Evolutionary conservation across 1,140 invertebrate species (phyloP), one percentile per base, ranked within the genome.

Genomic region (Zaprionus lachaisei): DNA sequence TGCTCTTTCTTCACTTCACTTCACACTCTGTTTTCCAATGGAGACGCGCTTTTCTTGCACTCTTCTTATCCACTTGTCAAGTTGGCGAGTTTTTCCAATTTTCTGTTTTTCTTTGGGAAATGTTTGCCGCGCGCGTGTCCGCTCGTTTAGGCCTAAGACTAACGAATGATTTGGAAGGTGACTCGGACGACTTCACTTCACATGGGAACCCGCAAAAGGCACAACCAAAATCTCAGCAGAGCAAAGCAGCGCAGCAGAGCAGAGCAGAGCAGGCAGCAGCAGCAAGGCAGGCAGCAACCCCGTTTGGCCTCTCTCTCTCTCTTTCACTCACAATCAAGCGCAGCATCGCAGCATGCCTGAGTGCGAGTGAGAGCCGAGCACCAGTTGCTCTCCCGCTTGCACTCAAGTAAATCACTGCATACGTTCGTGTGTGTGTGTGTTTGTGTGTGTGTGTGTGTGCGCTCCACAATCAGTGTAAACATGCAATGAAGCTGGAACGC

Each of bases 101-200:
- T 34, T 34, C 38, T 28, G n/a, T n/a, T 49, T 57, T 38, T 78
- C 34, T 38, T 57, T 51, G n/a, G 37, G n/a, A 57, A 31, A 37
- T 60, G 34, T 74, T 68, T 65, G 31, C 67, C 85, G 85, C 85
- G 84, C 85, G 85, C 86, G 85, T 85, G 91, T 87, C 87, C 91
- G 85, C 64, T 84, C 86, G 85, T 81, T 91, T 92, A 92, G 91
- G 91, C 91, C 89, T 91, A 92, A 80, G 83, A 82, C 77, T 77
- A 84, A 78, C 87, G 91, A 92, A 92, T 92, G 91, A 91, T 91
- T 92, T 92, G 77, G 84, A 89, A 92, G 90, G 92, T 79, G 87
- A 91, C 82, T 90, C 72, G 72, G 58, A 34, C 60, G 72, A 60
- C 61, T 54, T 64, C 38, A 71, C 47, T 69, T 68, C 75, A 63